phyloP scores from a whole-genome alignment of 1,140 invertebrate genomes.

The Brachionus koreanus region DNA sequence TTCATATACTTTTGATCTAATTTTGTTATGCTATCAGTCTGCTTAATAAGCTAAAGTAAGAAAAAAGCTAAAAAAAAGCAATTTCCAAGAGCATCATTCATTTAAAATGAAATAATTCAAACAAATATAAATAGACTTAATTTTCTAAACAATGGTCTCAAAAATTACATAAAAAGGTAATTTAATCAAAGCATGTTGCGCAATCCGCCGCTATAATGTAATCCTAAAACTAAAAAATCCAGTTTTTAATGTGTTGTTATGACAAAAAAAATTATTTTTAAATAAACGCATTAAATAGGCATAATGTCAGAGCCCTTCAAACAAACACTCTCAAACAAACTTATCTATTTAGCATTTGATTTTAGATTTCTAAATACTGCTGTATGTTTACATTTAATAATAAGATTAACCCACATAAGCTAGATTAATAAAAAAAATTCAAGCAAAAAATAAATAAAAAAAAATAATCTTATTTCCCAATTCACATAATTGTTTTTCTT shows the following conservation, averaged over 20 bases:
- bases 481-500: too few relatives aligned
- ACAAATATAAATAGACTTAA: not conserved
- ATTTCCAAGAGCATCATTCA: too few relatives aligned
- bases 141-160: not conserved
- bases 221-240: not conserved
- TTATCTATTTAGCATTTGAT: not conserved
- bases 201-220: not conserved
- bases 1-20: too few relatives aligned
- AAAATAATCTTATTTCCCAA: not conserved
- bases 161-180: not conserved
- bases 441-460: too few relatives aligned
- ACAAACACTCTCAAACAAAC: not conserved
- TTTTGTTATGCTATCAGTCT: too few relatives aligned
- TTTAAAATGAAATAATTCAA: too few relatives aligned
- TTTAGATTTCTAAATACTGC: not conserved
- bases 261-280: too few relatives aligned
- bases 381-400: not conserved
- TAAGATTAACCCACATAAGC: not conserved
- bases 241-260: not conserved
- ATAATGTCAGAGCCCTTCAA: not conserved
- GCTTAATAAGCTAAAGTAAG: too few relatives aligned
- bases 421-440: not conserved
- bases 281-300: not conserved
- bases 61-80: too few relatives aligned
- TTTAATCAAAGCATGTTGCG: not conserved